Percentiles rank a stretch among this genome's conserved stretches.
Conservation (phyloP, 2,113 vertebrate species). For the Ahaetulla prasina region DNA sequence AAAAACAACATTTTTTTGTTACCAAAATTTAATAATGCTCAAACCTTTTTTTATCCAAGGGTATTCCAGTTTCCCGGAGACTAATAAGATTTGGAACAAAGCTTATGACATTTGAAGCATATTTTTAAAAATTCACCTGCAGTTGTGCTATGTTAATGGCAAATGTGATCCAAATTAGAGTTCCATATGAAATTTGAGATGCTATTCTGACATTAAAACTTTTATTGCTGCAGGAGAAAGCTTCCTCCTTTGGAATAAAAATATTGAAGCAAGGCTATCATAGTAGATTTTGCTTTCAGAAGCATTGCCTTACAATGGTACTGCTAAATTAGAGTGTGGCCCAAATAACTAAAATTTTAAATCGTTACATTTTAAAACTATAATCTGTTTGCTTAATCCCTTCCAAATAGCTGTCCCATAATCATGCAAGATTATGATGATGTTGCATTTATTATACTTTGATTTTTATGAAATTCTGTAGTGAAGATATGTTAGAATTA, state of each 20-base stretch:
- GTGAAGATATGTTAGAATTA: background rate
- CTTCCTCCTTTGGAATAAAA: background rate
- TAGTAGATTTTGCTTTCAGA: background rate
- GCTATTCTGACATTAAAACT: background rate
- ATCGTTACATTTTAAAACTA: background rate
- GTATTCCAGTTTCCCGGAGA: background rate
- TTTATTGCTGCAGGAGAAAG: background rate
- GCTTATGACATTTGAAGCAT: background rate
- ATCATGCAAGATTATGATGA: background rate
- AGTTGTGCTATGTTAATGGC: background rate
- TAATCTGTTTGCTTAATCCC: background rate
- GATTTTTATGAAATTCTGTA: background rate
- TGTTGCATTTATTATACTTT: slow-evolving; percentile 48
- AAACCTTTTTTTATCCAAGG: background rate
- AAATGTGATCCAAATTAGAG: background rate
- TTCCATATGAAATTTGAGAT: background rate
- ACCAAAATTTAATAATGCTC: background rate
- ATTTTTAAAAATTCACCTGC: background rate
- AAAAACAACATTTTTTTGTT: background rate
- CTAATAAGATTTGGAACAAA: background rate
- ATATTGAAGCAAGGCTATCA: background rate
- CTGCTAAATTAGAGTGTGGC: background rate
- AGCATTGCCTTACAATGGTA: background rate
- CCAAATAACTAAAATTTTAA: background rate
- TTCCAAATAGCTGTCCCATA: background rate